phyloP scores from a whole-genome alignment of 2,113 vertebrate species.

The Tretioscincus oriximinensis region DNA sequence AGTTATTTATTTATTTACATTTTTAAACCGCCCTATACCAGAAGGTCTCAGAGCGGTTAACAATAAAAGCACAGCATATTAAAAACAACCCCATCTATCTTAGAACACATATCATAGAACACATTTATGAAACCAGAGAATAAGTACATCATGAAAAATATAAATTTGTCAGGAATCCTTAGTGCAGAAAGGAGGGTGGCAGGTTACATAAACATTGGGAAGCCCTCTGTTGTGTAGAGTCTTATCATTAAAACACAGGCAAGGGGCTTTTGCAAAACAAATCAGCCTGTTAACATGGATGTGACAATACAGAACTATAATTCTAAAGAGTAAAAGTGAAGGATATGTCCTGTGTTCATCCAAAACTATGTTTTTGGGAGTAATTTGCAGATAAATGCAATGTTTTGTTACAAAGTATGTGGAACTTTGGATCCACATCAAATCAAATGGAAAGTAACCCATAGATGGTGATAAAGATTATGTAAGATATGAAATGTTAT shows the following conservation, averaged over 20 bases:
- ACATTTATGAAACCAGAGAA: no score
- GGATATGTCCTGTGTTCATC: not conserved
- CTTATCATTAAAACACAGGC: not conserved
- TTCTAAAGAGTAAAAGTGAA: not conserved
- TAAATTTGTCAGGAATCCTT: no score
- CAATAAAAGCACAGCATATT: no score
- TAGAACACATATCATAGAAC: no score
- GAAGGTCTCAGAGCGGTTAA: no score
- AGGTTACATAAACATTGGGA: not conserved
- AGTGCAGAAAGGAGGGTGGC: not conserved
- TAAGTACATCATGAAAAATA: no score
- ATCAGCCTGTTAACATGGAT: no score
- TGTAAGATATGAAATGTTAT: no score
- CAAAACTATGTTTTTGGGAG: not conserved
- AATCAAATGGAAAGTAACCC: not conserved
- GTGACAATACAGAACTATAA: not conserved
- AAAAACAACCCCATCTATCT: no score
- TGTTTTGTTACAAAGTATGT: not conserved
- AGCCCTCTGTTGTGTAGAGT: not conserved
- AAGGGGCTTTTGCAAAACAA: not conserved
- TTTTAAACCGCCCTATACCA: no score
- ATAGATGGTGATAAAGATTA: not conserved
- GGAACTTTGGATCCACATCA: not conserved
- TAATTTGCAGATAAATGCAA: not conserved
- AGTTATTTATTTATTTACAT: no score